These are phyloP conservation scores for Trisateles emortualis DNA, from an alignment of 2,888 invertebrate genomes.

Conservation along the genomic window DNA sequence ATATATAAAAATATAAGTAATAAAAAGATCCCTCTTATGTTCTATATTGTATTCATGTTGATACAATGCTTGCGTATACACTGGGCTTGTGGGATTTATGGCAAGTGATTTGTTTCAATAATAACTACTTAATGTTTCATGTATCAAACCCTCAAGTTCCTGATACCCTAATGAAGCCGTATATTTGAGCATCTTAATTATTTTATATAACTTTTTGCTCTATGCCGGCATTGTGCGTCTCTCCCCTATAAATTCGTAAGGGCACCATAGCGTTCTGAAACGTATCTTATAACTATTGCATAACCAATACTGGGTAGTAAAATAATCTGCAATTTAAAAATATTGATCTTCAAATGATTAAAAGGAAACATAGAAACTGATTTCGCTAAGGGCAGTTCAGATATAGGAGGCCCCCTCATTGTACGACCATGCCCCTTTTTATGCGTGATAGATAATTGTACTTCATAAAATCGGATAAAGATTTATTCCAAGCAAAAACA, in stretches of 20 bases:
- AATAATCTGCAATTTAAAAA: too few relatives aligned
- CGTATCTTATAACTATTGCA: slow-evolving; percentile 1
- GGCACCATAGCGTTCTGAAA: slow-evolving; percentile 20
- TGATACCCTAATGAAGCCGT: slow-evolving; percentile 31
- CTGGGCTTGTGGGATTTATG: slow-evolving; percentile 58
- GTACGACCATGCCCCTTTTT: too few relatives aligned
- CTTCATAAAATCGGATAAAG: too few relatives aligned
- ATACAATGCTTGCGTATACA: slow-evolving; percentile 47
- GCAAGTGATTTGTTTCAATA: slow-evolving; percentile 59
- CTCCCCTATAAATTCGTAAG: slow-evolving; percentile 16
- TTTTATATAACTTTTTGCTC: slow-evolving; percentile 15
- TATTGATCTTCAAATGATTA: too few relatives aligned
- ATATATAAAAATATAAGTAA: slow-evolving; percentile 55
- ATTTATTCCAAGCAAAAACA: too few relatives aligned
- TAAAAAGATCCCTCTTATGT: slow-evolving; percentile 51
- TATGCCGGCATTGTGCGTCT: neutral
- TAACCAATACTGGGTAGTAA: neutral
- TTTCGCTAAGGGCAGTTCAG: too few relatives aligned
- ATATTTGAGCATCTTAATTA: slow-evolving; percentile 24
- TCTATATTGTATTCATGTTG: slow-evolving; percentile 49
- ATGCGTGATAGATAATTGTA: too few relatives aligned
- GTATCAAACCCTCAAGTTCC: slow-evolving; percentile 10
- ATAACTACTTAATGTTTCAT: slow-evolving; percentile 37
- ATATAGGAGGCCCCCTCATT: too few relatives aligned
- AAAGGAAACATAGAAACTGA: too few relatives aligned